These are phyloP conservation scores for Montipora capricornis DNA, from an alignment of 64 coral and sea anemone species.

Conservation along the genomic window DNA sequence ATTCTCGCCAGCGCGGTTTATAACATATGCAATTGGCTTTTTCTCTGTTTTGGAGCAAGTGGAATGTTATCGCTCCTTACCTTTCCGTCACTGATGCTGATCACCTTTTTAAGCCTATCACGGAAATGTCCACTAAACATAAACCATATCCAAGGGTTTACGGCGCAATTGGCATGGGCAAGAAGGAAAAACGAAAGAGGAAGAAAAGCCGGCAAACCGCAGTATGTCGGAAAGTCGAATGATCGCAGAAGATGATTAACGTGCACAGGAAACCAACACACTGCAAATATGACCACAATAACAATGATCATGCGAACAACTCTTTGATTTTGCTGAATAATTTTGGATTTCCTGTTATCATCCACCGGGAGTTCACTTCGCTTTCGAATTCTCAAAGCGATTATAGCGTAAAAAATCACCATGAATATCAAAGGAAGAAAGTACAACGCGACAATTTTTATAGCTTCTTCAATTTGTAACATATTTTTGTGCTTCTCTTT, in stretches of 20 bases:
- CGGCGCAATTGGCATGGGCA: constrained; percentile 59
- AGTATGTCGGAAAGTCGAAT: constrained; percentile 44
- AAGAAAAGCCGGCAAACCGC: constrained; percentile 26
- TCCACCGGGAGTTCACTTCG: constrained; percentile 3
- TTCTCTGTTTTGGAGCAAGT: not conserved
- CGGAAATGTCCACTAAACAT: constrained; percentile 63
- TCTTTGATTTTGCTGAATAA: constrained; percentile 60
- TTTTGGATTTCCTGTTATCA: constrained; percentile 21
- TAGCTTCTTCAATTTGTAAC: constrained; percentile 26
- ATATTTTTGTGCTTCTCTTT: not conserved
- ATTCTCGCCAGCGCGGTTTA: not conserved
- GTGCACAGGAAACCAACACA: constrained; percentile 80
- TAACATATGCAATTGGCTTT: not conserved
- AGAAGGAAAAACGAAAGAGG: constrained; percentile 57
- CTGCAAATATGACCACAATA: constrained; percentile 63
- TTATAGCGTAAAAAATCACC: constrained; percentile 59
- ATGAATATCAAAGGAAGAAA: constrained; percentile 47
- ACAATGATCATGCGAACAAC: constrained; percentile 64
- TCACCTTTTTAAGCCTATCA: not conserved
- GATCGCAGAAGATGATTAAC: constrained; percentile 68
- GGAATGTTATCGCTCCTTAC: not conserved
- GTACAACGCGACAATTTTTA: constrained; percentile 48
- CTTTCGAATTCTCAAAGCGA: constrained; percentile 30
- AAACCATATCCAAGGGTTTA: constrained; percentile 68
- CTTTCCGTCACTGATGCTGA: not conserved